These are phyloP conservation scores for Drosophila mimica DNA, from an alignment of 2,888 invertebrate species.

Conservation along the genomic window DNA sequence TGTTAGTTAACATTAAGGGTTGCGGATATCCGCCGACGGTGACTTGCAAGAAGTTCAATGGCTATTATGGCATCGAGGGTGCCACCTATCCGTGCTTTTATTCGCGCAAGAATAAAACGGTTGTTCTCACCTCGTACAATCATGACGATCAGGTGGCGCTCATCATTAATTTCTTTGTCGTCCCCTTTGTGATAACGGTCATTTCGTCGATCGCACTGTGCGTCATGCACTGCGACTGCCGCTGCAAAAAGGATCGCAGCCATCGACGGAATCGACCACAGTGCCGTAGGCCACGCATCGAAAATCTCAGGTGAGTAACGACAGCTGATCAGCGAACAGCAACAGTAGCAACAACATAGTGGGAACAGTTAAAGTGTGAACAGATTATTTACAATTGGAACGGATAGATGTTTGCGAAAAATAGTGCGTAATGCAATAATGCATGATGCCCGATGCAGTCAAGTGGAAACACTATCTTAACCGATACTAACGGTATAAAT, in stretches of 20 bases:
- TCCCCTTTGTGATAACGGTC: slow-evolving; percentile 93
- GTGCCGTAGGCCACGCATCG: slow-evolving; percentile 87
- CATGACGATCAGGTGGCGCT: slow-evolving; percentile 92
- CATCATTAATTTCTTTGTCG: slow-evolving; percentile 93
- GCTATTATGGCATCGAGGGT: slow-evolving; percentile 90
- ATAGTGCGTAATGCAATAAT: background rate
- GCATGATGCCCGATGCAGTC: background rate
- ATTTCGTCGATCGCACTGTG: slow-evolving; percentile 94
- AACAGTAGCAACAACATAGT: background rate
- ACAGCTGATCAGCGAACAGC: background rate
- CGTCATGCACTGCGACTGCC: slow-evolving; percentile 94
- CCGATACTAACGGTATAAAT: background rate
- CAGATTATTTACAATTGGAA: background rate
- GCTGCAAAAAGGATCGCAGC: slow-evolving; percentile 88
- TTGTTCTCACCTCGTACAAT: slow-evolving; percentile 93
- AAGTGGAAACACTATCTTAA: background rate
- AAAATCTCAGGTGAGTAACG: slow-evolving; percentile 86
- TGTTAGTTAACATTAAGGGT: slow-evolving; percentile 95
- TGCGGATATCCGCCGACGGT: slow-evolving; percentile 96
- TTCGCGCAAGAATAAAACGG: slow-evolving; percentile 92
- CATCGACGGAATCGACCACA: slow-evolving; percentile 87
- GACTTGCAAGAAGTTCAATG: slow-evolving; percentile 91
- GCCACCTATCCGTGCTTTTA: slow-evolving; percentile 94
- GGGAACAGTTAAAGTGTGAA: background rate
- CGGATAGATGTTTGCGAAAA: background rate